Percentiles rank a stretch among this genome's conserved stretches.
Evolutionary conservation across 2,113 vertebrate species (phyloP).

Genomic region (Corythornis madagascariensis): DNA sequence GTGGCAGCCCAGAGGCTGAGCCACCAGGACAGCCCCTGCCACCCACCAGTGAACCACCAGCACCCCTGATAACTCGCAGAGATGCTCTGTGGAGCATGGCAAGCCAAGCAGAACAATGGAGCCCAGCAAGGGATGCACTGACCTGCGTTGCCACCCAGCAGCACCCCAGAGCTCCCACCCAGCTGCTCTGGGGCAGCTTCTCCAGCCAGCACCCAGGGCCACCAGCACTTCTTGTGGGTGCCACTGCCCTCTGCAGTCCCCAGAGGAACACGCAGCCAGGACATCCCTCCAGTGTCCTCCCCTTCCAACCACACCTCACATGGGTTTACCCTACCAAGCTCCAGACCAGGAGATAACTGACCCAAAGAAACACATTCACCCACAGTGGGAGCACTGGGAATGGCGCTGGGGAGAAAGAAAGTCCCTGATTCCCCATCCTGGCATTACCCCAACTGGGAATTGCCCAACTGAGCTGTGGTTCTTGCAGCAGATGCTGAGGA

Average conservation of each 20-base stretch:
- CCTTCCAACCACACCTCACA: neutral
- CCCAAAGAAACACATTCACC: accelerated
- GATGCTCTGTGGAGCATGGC: neutral
- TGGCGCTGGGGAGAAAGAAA: accelerated
- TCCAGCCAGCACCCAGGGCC: neutral
- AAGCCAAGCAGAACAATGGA: neutral
- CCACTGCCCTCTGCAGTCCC: constrained; percentile 56
- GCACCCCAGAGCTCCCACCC: neutral
- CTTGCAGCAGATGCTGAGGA: neutral
- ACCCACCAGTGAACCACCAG: neutral
- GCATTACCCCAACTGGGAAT: neutral
- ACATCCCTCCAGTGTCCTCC: accelerated
- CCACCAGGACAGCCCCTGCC: neutral
- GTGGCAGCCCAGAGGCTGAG: neutral
- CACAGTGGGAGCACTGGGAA: neutral
- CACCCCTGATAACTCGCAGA: neutral
- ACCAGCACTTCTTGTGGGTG: neutral
- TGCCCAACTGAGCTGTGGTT: accelerated
- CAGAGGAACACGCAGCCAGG: neutral
- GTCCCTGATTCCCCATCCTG: neutral
- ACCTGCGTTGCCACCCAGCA: accelerated
- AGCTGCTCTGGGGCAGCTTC: neutral
- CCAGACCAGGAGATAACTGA: neutral
- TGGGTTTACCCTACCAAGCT: accelerated
- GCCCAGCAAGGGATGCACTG: neutral